Evolutionary conservation across 2,113 vertebrate genomes (phyloP).

Genomic region (Apteryx mantelli): DNA sequence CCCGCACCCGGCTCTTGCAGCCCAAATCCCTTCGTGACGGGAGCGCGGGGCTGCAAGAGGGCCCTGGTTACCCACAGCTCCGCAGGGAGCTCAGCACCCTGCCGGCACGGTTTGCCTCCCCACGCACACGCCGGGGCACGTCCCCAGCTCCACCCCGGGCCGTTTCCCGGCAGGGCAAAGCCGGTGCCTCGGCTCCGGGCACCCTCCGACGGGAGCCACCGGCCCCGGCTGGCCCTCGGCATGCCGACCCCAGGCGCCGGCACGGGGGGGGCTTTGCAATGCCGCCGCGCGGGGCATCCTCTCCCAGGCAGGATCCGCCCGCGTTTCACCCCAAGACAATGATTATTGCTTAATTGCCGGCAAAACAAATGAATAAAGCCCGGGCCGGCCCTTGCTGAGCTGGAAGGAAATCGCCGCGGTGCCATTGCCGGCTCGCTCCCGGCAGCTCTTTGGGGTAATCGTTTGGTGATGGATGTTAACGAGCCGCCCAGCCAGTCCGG

Average conservation of each 20-base stretch:
- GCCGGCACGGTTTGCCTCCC: background rate
- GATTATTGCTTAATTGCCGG: constrained; percentile 4
- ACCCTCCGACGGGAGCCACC: too few species aligned
- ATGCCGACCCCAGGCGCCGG: too few species aligned
- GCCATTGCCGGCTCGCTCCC: background rate
- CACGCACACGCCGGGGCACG: accelerated
- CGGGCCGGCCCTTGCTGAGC: background rate
- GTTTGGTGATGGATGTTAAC: background rate
- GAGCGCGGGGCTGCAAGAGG: too few species aligned
- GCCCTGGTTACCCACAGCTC: too few species aligned
- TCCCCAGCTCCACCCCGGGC: background rate
- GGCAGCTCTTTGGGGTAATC: background rate
- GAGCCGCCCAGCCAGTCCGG: background rate
- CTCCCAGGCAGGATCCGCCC: background rate
- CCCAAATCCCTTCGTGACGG: accelerated
- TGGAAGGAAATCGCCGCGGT: background rate
- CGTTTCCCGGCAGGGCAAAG: accelerated
- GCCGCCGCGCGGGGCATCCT: background rate
- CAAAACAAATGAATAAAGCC: background rate
- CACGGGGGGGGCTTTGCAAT: background rate
- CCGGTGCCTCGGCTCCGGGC: accelerated
- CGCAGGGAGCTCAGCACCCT: background rate
- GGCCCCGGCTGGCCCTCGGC: background rate
- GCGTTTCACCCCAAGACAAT: background rate
- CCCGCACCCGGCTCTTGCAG: background rate